phyloP scores from a whole-genome alignment of 2,888 invertebrate genomes.

The Agrilus biguttatus region DNA sequence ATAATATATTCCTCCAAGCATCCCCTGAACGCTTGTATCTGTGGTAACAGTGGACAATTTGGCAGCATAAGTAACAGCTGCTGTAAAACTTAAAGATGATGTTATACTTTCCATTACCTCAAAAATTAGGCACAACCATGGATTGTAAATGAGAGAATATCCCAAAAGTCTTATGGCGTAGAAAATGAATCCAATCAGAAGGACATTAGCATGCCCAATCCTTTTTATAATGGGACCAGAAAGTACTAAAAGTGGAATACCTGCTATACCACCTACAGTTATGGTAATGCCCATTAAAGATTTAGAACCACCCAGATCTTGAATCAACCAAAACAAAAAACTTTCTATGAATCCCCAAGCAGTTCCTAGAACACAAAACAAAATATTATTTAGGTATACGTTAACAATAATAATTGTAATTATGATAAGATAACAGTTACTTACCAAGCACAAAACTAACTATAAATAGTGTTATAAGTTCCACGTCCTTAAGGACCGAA shows the following conservation, averaged over 20 bases:
- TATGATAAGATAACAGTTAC: constrained; percentile 11
- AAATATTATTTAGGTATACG: constrained; percentile 1
- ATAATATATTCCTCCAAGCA: constrained; percentile 66
- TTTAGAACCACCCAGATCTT: constrained; percentile 60
- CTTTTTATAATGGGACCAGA: constrained; percentile 60
- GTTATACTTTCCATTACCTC: constrained; percentile 68
- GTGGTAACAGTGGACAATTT: constrained; percentile 57
- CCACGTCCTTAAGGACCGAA: constrained; percentile 50
- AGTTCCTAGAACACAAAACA: constrained; percentile 41
- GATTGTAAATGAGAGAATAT: constrained; percentile 61
- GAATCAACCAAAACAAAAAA: constrained; percentile 66
- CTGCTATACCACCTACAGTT: constrained; percentile 62
- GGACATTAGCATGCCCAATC: constrained; percentile 62
- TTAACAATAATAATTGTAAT: not conserved
- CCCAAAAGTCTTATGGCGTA: constrained; percentile 59
- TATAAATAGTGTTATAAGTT: constrained; percentile 56
- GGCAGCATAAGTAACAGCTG: constrained; percentile 64
- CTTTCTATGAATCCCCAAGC: constrained; percentile 77
- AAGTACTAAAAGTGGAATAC: constrained; percentile 59
- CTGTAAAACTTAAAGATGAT: constrained; percentile 59
- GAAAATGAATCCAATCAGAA: constrained; percentile 63
- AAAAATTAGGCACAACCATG: constrained; percentile 60
- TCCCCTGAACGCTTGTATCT: constrained; percentile 61
- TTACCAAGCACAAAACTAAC: constrained; percentile 60
- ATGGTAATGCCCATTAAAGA: constrained; percentile 70